Percentiles rank a stretch among this genome's conserved stretches.
Conservation (phyloP, 2,797 vertebrate species). For the Leucoraja ocellata region DNA sequence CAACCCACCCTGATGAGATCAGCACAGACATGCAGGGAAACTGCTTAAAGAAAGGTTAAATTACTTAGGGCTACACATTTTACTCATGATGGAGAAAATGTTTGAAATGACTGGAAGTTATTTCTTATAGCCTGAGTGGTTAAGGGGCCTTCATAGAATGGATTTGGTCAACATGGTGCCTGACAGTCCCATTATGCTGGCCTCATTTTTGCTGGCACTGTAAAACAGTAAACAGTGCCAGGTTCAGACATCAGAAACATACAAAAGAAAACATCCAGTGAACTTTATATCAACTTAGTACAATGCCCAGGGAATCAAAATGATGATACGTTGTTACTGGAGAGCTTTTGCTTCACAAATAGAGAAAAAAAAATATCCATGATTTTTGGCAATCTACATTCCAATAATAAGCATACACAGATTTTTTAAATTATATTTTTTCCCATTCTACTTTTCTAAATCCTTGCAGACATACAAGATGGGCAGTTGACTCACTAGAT, state of each 20-base stretch:
- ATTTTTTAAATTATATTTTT: not conserved
- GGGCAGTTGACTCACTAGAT: no score
- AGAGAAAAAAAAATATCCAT: not conserved
- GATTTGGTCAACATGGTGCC: not conserved
- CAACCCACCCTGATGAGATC: not conserved
- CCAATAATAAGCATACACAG: not conserved
- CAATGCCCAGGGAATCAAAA: not conserved
- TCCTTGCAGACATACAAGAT: no score
- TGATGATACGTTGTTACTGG: not conserved
- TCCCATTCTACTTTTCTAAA: not conserved
- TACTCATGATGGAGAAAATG: not conserved
- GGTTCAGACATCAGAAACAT: not conserved
- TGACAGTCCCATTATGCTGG: not conserved
- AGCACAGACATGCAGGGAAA: not conserved
- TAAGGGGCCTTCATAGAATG: not conserved
- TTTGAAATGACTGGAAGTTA: not conserved
- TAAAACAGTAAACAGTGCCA: not conserved
- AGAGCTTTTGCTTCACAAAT: not conserved
- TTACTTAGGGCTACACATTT: not conserved
- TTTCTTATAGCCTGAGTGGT: not conserved
- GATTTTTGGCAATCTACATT: not conserved
- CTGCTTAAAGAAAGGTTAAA: not conserved
- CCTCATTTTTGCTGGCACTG: conserved; percentile 4
- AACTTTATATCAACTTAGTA: conserved; percentile 15
- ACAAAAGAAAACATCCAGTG: not conserved